Conservation (phyloP, 2,888 invertebrate genomes). For the Napeogenes inachia region DNA sequence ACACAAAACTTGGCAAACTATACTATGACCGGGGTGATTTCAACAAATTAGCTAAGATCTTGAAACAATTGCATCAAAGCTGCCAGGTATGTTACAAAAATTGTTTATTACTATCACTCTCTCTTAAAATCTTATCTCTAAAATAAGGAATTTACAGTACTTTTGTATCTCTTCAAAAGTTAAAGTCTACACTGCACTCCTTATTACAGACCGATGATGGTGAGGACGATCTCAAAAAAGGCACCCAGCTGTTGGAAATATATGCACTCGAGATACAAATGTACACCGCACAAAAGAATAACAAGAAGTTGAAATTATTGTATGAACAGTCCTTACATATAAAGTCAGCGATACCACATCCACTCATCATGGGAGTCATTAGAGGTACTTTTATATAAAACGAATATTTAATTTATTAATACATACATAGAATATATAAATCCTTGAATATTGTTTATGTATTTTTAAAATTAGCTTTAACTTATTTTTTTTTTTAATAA, state of each 20-base stretch:
- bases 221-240: slow-evolving; percentile 97
- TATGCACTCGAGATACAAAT: slow-evolving; percentile 99
- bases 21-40: slow-evolving; percentile 98
- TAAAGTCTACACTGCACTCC: background rate
- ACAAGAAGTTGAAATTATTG: slow-evolving; percentile 96
- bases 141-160: too few species aligned
- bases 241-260: slow-evolving; percentile 97
- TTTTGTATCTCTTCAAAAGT: too few species aligned
- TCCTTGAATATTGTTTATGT: too few species aligned
- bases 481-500: too few species aligned
- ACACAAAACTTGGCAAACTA: slow-evolving; percentile 98
- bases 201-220: slow-evolving; percentile 91
- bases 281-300: slow-evolving; percentile 99
- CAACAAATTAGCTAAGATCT: slow-evolving; percentile 94
- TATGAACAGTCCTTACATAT: slow-evolving; percentile 99
- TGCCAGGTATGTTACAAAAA: slow-evolving; percentile 84
- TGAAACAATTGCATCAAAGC: slow-evolving; percentile 97
- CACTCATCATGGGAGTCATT: slow-evolving; percentile 99
- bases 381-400: slow-evolving; percentile 78
- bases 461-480: too few species aligned
- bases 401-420: too few species aligned
- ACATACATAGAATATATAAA: too few species aligned
- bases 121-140: background rate
- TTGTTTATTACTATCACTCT: slow-evolving; percentile 14
- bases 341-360: slow-evolving; percentile 99